A percentile compares a stretch with the other conserved stretches of the same genome.
Evolutionary conservation across 1,140 invertebrate species (phyloP).

Genomic region (Heliconius eleuchia): DNA sequence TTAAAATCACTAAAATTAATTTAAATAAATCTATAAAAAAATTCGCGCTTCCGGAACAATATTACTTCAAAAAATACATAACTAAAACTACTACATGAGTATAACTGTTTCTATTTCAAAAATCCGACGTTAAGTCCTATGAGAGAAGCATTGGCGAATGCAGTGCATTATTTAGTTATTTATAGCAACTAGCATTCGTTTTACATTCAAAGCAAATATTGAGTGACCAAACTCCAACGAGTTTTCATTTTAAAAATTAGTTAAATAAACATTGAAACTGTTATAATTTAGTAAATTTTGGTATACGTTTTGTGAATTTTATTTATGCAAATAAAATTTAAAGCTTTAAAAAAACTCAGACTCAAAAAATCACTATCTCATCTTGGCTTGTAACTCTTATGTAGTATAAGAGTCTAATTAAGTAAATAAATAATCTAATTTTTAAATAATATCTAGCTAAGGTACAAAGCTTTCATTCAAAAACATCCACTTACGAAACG

Average conservation of each 20-base stretch:
- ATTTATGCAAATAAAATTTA: too few species aligned
- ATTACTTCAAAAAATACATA: background rate
- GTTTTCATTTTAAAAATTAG: background rate
- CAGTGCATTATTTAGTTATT: constrained; percentile 25
- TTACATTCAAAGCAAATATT: background rate
- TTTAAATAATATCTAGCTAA: too few species aligned
- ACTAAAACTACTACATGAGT: background rate
- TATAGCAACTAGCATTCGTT: constrained; percentile 17
- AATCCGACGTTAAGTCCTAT: constrained; percentile 23
- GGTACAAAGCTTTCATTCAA: too few species aligned
- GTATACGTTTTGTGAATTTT: too few species aligned
- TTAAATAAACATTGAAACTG: background rate
- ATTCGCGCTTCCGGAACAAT: background rate
- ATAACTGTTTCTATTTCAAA: constrained; percentile 1
- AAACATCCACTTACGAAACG: too few species aligned
- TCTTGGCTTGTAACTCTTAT: too few species aligned
- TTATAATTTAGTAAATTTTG: background rate
- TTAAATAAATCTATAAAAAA: background rate
- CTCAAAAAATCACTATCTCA: too few species aligned
- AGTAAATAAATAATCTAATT: too few species aligned
- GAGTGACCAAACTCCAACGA: background rate
- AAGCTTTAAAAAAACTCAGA: too few species aligned
- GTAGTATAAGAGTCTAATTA: too few species aligned
- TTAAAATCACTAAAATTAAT: too few species aligned
- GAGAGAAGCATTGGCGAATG: constrained; percentile 22